A percentile compares a stretch with the other conserved stretches of the same genome.
phyloP scores from a whole-genome alignment of 2,797 vertebrate species.

The Anguilla obscura region DNA sequence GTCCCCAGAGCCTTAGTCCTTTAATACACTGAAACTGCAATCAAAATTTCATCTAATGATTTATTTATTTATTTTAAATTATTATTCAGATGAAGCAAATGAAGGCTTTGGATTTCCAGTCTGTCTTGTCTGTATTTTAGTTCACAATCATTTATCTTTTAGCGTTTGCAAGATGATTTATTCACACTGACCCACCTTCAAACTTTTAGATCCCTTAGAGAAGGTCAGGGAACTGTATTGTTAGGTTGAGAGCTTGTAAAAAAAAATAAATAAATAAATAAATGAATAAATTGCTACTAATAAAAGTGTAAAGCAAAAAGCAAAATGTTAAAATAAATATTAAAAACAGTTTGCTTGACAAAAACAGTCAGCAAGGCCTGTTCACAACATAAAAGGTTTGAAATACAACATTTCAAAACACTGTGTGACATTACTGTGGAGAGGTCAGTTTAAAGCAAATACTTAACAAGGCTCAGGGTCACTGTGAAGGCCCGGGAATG shows the following conservation, averaged over 20 bases:
- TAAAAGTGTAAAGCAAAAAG: too few relatives aligned
- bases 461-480: background rate
- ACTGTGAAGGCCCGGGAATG: background rate
- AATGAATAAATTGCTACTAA: too few relatives aligned
- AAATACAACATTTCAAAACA: background rate
- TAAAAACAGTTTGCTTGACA: background rate
- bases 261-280: background rate
- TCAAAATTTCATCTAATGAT: background rate
- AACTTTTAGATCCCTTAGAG: too few relatives aligned
- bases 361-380: background rate
- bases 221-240: too few relatives aligned
- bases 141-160: background rate
- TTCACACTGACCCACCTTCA: too few relatives aligned
- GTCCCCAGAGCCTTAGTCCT: background rate
- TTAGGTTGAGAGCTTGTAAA: too few relatives aligned
- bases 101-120: background rate
- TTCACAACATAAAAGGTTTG: background rate
- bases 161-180: too few relatives aligned
- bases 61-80: too few relatives aligned
- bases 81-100: background rate
- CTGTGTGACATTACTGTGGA: background rate
- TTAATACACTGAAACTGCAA: background rate
- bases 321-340: background rate
- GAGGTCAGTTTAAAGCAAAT: background rate
- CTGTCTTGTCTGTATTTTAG: background rate